Base-by-base conservation (phyloP, 2,797 vertebrate genomes). In the Enteromius treurensis region DNA sequence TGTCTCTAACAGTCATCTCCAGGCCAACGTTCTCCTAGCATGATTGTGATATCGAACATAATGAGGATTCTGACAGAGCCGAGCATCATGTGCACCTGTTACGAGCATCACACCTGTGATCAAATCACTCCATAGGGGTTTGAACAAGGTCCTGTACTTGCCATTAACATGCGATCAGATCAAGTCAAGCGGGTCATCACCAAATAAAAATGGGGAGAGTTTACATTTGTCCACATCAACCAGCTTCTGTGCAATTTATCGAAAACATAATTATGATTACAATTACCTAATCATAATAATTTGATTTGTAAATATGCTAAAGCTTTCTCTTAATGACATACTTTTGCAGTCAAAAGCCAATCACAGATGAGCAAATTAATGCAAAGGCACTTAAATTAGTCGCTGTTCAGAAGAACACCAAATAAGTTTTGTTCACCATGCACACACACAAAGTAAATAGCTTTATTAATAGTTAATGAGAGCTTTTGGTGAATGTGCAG, bases 21-120 rank as follows among this genome's bases (percentile, higher is more conserved):
- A 83, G 45, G 64, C 81, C 62, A 67, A 34, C 47, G 6, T 69
- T 77, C 47, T 32, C 58, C 47, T 34, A 34, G 47, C 51, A 49
- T 76, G 60, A 67, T 32, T 55, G 73, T 58, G 6, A 45, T 42
- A 68, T 45, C 23, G 15, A 62, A 76, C 47, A 67, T 37, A 29
- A 62, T 62, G 60, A 62, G 60, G 60, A 62, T 62, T 29, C 60
- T 14, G 29, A 82, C 45, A 65, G 70, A 64, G 42, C 29, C 0
- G 8, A 53, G 73, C 60, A 58, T 55, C 58, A 82, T 49, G 17
- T 55, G 62, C 49, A 77, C 49, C 37, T 49, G 55, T 81, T 80
- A 64, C 7, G 0, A 47, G 6, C 32, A 17, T 82, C 73, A 32
- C 73, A 51, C 47, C 73, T 51, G 80, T 29, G 67, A 45, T n/a